phyloP scores from a whole-genome alignment of 2,797 vertebrate genomes.

The Pseudocheirus occidentalis region DNA sequence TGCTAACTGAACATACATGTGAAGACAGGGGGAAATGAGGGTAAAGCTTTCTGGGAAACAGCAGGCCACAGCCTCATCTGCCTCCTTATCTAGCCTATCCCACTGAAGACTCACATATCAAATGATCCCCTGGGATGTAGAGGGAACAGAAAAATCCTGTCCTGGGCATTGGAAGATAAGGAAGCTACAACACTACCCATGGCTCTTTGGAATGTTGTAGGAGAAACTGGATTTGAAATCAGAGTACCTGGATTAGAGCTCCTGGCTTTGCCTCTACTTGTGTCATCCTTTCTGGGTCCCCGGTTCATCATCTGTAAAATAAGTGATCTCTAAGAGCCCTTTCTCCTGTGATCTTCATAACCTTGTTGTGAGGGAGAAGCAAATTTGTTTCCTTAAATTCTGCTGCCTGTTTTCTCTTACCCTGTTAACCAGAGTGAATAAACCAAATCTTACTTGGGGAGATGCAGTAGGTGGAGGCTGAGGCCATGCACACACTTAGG shows the following conservation, averaged over 20 bases:
- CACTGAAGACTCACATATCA: not conserved
- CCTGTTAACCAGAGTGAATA: not conserved
- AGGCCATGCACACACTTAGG: not conserved
- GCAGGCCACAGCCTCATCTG: not conserved
- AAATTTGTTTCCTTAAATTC: not conserved
- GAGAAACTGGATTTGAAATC: not conserved
- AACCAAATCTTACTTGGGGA: not conserved
- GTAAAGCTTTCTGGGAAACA: conserved; percentile 21
- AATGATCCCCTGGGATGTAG: not conserved
- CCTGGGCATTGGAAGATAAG: not conserved
- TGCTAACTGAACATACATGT: conserved; percentile 25
- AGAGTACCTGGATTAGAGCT: not conserved
- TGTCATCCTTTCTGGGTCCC: not conserved
- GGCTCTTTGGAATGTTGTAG: not conserved
- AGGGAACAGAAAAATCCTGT: not conserved
- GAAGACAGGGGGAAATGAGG: conserved; percentile 9
- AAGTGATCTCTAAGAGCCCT: not conserved
- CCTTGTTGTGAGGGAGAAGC: not conserved
- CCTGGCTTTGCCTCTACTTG: not conserved
- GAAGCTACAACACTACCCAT: not conserved
- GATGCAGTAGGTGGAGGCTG: not conserved
- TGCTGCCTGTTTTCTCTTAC: not conserved
- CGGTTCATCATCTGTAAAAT: not conserved
- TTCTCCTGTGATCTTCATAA: not conserved
- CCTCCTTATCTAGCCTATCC: not conserved